A percentile compares a stretch with the other conserved stretches of the same genome.
These are phyloP conservation scores for Amphilophus citrinellus DNA, from an alignment of 2,113 vertebrate genomes.

Conservation along the genomic window DNA sequence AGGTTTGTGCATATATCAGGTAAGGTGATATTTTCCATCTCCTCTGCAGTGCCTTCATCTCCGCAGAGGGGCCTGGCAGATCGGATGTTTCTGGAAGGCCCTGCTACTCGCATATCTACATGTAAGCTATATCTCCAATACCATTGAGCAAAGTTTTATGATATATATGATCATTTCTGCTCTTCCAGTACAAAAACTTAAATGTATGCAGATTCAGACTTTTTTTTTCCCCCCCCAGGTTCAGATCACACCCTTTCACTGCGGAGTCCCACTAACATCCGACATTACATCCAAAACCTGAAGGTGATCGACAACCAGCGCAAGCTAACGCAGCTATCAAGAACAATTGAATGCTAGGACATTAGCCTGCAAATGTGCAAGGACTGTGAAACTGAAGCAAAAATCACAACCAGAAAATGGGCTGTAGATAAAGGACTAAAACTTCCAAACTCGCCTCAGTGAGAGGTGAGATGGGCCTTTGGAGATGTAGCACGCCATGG, in stretches of 20 bases:
- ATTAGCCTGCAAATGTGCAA: background rate
- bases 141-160: background rate
- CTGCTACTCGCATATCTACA: constrained; percentile 84
- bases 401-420: background rate
- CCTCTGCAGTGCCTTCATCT: constrained; percentile 86
- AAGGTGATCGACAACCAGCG: constrained; percentile 93
- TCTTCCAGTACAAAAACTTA: background rate
- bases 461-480: background rate
- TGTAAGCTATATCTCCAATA: constrained; percentile 78
- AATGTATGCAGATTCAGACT: background rate
- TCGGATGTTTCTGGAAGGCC: constrained; percentile 87
- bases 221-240: constrained; percentile 70
- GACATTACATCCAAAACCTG: constrained; percentile 90
- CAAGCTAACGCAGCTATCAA: constrained; percentile 89
- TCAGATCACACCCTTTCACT: constrained; percentile 87
- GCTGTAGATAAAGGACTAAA: background rate
- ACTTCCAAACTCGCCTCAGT: background rate
- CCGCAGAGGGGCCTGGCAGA: constrained; percentile 89
- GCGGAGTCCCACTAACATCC: constrained; percentile 82
- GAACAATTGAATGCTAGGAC: constrained; percentile 82
- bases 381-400: constrained; percentile 15
- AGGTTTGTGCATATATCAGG: background rate
- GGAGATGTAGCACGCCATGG: background rate
- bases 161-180: background rate
- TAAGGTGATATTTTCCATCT: constrained; percentile 5